Base-by-base conservation (phyloP, 2,113 vertebrate species). In the Polyodon spathula region DNA sequence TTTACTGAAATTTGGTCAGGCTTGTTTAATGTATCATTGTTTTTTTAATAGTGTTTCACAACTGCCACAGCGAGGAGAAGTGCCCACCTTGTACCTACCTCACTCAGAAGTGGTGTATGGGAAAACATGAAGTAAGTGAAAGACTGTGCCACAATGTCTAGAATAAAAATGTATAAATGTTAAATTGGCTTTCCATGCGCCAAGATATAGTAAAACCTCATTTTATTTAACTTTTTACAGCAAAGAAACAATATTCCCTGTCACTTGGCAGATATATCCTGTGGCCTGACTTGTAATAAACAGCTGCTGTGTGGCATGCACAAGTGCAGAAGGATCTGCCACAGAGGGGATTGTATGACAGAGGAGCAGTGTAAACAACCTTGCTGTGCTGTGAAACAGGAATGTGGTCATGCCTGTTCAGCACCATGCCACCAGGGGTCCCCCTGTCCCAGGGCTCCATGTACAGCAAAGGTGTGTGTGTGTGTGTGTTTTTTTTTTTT, bases 41-140 rank as follows among this genome's bases (percentile, higher is more conserved):
- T 51, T 12, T 69, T 72, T 46, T 38, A 74, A 9, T 75, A 99
- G 95, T 99, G 41, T 95, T 96, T 75, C 96, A 99, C 80, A 91
- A 92, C 65, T 99, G 96, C 83, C 96, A 99, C 27, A 93, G 81
- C 60, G 96, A 98, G 41, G 94, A 98, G 66, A 95, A 87, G 68
- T 99, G 96, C 67, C 95, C 96, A 5, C 96, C 96, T 1, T 99
- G 96, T 84, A 98, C 96, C 4, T 93, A 94, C 71, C 92, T 99
- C 46, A 95, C 88, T 64, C 89, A 97, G 79, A 98, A 97, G 56
- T 99, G 94, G 96, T 99, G 96, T 77, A 97, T 97, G 93, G 96
- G 96, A 60, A 93, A 92, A 58, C 96, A 99, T 9, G 96, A 99
- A 86, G 96, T 98, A 88, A 91, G 86, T 73, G 15, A 1, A 1